Evolutionary conservation across 2,797 vertebrate species (phyloP).

Genomic region (Siniperca scherzeri): DNA sequence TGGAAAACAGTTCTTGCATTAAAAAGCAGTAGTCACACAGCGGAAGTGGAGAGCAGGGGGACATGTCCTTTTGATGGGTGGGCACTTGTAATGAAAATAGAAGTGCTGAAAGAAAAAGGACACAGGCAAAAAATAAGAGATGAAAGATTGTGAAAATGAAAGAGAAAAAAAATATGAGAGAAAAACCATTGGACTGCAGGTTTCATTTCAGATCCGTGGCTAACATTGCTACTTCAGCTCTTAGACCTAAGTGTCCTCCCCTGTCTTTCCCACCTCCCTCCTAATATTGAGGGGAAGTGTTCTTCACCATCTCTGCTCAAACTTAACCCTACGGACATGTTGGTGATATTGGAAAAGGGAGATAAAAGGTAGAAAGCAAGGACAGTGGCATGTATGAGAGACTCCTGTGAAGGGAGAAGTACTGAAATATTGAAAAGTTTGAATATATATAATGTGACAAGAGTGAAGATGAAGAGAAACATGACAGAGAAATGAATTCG

Average conservation of each 20-base stretch:
- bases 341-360: constrained; percentile 28
- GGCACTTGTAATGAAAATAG: background rate
- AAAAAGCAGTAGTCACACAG: background rate
- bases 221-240: constrained; percentile 3
- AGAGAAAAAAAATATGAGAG: background rate
- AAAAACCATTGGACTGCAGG: background rate
- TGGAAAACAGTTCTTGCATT: constrained; percentile 24
- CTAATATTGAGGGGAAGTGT: constrained; percentile 5
- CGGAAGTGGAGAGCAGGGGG: background rate
- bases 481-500: background rate
- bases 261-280: background rate
- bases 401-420: constrained; percentile 7
- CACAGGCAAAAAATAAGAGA: background rate
- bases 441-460: constrained; percentile 24
- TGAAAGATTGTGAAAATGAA: background rate
- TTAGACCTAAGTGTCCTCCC: background rate
- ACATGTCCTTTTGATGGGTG: background rate
- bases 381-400: background rate
- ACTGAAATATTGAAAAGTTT: constrained; percentile 39
- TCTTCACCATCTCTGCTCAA: background rate
- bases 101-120: constrained; percentile 2
- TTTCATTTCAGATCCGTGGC: constrained; percentile 8
- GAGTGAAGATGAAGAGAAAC: constrained; percentile 16
- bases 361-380: constrained; percentile 38
- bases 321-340: constrained; percentile 17